These are phyloP conservation scores for Neodontobutis hainanensis DNA, from an alignment of 2,113 vertebrate genomes.

Conservation along the genomic window DNA sequence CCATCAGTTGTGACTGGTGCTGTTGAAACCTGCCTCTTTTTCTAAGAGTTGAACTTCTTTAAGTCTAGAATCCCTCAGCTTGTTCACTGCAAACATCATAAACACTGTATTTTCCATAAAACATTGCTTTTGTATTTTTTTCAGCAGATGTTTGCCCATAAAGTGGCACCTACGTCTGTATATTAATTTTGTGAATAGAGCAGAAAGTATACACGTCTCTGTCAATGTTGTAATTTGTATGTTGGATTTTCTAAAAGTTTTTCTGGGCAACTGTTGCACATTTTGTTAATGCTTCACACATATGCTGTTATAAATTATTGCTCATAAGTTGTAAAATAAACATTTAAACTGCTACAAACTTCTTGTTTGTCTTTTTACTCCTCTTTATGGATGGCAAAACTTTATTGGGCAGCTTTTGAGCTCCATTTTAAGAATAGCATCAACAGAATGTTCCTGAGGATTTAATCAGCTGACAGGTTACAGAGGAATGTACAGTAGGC, in stretches of 20 bases:
- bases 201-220: constrained; percentile 85
- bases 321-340: constrained; percentile 93
- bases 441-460: constrained; percentile 22
- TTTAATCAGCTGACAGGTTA: constrained; percentile 70
- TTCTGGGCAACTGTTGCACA: constrained; percentile 89
- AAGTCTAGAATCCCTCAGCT: constrained; percentile 56
- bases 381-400: too few relatives aligned
- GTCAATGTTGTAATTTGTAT: constrained; percentile 96
- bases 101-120: constrained; percentile 67
- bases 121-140: constrained; percentile 85
- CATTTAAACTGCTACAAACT: constrained; percentile 78
- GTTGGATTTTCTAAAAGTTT: constrained; percentile 82
- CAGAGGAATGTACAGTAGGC: constrained; percentile 69
- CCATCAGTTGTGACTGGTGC: constrained; percentile 24
- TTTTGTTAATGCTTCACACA: constrained; percentile 95
- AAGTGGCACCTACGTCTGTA: constrained; percentile 88
- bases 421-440: too few relatives aligned
- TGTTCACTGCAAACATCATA: constrained; percentile 33
- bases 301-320: constrained; percentile 98
- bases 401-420: background rate
- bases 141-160: constrained; percentile 85
- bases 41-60: constrained; percentile 47
- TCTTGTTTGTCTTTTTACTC: constrained; percentile 32
- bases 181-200: constrained; percentile 89
- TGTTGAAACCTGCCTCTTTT: constrained; percentile 54